phyloP scores from a whole-genome alignment of 23 tunicate genomes.

The Halocynthia aurantium region DNA sequence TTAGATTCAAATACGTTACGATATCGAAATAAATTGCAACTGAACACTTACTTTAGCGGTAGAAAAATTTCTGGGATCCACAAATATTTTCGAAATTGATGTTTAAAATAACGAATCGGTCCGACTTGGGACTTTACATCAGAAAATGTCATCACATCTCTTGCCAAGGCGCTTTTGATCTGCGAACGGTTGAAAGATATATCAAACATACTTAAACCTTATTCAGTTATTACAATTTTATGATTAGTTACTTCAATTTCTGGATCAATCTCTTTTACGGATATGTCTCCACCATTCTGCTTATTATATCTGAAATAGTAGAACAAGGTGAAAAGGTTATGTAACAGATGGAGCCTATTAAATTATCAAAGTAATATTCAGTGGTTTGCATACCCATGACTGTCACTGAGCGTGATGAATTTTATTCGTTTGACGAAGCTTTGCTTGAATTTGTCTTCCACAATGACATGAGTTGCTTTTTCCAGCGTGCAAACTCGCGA shows the following conservation, averaged over 20 bases:
- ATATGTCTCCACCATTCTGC: too few relatives aligned
- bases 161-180: too few relatives aligned
- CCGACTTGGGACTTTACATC: background rate
- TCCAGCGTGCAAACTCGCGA: slow-evolving; percentile 1
- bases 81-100: slow-evolving; percentile 20
- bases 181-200: too few relatives aligned
- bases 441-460: slow-evolving; percentile 1
- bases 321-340: background rate
- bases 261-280: background rate
- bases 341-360: background rate
- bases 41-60: slow-evolving; percentile 18
- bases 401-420: too few relatives aligned
- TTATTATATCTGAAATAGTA: background rate
- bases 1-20: too few relatives aligned
- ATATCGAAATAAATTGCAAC: background rate
- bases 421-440: slow-evolving; percentile 1
- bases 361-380: background rate
- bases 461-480: slow-evolving; percentile 1
- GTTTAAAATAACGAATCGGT: slow-evolving; percentile 10
- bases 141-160: too few relatives aligned
- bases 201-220: too few relatives aligned
- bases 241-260: background rate
- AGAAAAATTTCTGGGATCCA: slow-evolving; percentile 13
- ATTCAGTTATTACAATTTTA: too few relatives aligned
- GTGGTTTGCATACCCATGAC: background rate